phyloP scores from a whole-genome alignment of 2,797 vertebrate species.

The Hypotaenidia philippensis region DNA sequence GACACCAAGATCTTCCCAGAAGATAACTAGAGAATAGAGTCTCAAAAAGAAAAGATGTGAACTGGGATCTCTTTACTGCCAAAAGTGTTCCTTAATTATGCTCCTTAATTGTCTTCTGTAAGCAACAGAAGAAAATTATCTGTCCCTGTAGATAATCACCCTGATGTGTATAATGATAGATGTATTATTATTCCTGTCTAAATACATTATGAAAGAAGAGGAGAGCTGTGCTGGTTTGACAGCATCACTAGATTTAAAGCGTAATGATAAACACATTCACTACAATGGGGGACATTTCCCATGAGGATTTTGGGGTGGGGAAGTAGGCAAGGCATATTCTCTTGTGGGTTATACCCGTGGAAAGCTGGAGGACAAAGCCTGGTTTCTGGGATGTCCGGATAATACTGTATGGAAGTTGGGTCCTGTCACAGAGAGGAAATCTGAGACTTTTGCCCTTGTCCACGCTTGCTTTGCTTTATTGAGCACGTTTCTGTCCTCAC shows the following conservation, averaged over 20 bases:
- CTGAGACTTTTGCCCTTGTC: background rate
- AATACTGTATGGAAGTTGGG: background rate
- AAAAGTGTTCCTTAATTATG: background rate
- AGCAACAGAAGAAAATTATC: slow-evolving; percentile 6
- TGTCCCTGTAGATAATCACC: background rate
- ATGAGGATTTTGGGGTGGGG: background rate
- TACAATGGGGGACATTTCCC: background rate
- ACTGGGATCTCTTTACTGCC: background rate
- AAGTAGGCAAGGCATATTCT: background rate
- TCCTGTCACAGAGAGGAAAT: no score
- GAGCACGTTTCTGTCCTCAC: background rate
- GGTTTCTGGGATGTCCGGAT: background rate
- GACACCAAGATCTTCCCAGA: background rate
- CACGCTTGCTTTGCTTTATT: background rate
- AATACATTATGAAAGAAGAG: background rate
- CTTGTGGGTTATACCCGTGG: rapidly evolving
- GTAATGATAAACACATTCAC: background rate
- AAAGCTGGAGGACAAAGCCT: background rate
- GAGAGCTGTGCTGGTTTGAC: background rate
- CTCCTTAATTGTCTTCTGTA: background rate
- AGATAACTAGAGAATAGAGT: background rate
- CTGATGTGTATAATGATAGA: background rate
- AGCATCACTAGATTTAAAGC: background rate
- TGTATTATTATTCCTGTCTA: background rate
- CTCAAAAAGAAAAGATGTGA: background rate